These are phyloP conservation scores for Parotocinclus haroldoi DNA, from an alignment of 2,797 vertebrate genomes.

Conservation along the genomic window DNA sequence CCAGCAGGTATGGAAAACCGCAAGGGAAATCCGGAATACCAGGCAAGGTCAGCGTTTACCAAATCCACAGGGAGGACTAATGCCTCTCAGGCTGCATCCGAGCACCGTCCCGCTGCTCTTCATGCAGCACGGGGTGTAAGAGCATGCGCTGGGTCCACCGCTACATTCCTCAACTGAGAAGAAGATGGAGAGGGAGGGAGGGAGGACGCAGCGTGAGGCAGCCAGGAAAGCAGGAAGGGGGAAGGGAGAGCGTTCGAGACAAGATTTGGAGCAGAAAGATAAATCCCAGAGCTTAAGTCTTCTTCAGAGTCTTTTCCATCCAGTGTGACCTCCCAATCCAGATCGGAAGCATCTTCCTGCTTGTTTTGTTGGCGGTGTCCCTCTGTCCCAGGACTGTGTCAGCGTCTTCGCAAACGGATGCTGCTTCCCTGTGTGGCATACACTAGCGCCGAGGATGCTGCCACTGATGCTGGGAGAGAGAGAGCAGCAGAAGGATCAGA, in stretches of 20 bases:
- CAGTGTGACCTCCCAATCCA: conserved; percentile 18
- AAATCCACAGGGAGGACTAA: conserved; percentile 30
- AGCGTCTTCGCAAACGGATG: background rate
- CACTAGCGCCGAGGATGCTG: conserved; percentile 26
- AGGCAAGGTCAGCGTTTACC: conserved; percentile 37
- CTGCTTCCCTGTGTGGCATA: conserved; percentile 28
- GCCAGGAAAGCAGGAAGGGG: conserved; percentile 19
- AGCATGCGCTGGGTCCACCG: conserved; percentile 43
- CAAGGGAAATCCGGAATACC: background rate
- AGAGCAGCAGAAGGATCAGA: conserved; percentile 3
- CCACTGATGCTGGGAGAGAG: conserved; percentile 28
- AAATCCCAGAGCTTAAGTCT: conserved; percentile 8
- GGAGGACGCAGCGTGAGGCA: conserved; percentile 9
- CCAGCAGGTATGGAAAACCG: background rate
- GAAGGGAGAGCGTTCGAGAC: conserved; percentile 36
- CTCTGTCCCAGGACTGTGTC: conserved; percentile 20
- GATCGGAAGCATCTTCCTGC: background rate
- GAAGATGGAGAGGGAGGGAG: conserved; percentile 42
- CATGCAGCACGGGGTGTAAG: conserved; percentile 58
- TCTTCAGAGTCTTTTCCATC: conserved; percentile 21
- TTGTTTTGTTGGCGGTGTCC: conserved; percentile 7
- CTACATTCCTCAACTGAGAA: conserved; percentile 64
- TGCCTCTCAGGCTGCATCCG: conserved; percentile 59
- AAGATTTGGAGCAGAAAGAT: conserved; percentile 5
- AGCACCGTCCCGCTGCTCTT: conserved; percentile 55